Base-by-base conservation (phyloP, 2,113 vertebrate genomes). In the Hymenochirus boettgeri region DNA sequence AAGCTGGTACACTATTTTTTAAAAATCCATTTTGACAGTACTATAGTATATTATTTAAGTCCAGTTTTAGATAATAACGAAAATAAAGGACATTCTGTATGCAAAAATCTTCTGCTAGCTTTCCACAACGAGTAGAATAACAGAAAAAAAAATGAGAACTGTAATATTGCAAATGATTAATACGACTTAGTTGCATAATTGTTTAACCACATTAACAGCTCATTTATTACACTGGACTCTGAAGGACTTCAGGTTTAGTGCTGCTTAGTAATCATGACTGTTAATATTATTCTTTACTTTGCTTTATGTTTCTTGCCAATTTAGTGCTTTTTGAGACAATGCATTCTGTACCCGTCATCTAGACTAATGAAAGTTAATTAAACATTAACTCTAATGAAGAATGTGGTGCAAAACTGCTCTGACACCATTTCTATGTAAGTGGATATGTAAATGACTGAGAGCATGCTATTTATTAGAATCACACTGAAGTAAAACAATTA, bases 101-200 rank as follows among this genome's bases (percentile, higher is more conserved):
- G 1, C 10, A 3, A 35, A 35, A 35, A 35, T 2, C 10, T 8
- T 35, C 33, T 12, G 15, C 4, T 13, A 35, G 10, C 6, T 35
- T 35, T 35, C 15, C 1, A 35, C 33, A 12, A 13, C 15, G 33
- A 42, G 11, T 15, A 42, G 17, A n/a, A 42, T 71, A 72, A 71
- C 51, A n/a, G 51, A 19, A 35, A 27, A 57, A 29, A 12, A 37
- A 21, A 57, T 11, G 31, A 22, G 12, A 23, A 22, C 37, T 22
- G 22, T 37, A 37, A 37, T 57, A 9, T 23, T 57, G 37, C 37
- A 57, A 57, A 57, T 57, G 31, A 23, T 57, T 57, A 57, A 57
- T 57, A 57, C 35, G 31, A 9, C 55, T 39, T 57, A 57, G 29
- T 57, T 23, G 22, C 35, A 58, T 58, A 58, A 58, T 58, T 45